These are phyloP conservation scores for Leptarthrus brevirostris DNA, from an alignment of 2,888 invertebrate genomes.

Conservation along the genomic window DNA sequence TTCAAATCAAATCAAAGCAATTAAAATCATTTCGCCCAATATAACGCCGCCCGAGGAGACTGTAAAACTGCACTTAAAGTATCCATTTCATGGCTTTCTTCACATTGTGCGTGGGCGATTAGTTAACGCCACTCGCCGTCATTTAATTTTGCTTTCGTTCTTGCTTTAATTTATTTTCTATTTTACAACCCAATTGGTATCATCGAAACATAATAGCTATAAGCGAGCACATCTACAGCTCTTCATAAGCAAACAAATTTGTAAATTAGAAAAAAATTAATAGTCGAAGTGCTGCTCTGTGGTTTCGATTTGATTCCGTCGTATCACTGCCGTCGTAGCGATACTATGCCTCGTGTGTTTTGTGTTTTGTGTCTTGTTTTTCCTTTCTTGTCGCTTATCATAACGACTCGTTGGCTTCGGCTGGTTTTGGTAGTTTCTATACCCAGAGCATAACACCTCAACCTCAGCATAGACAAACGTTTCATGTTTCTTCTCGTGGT, in stretches of 20 bases:
- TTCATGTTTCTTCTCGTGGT: background rate
- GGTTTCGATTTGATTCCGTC: background rate
- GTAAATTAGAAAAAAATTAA: background rate
- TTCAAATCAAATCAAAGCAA: background rate
- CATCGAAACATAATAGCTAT: background rate
- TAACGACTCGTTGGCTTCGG: background rate
- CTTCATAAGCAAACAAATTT: background rate
- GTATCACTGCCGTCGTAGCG: background rate
- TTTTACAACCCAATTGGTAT: background rate
- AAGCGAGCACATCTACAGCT: background rate
- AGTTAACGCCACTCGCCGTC: background rate
- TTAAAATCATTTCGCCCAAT: slow-evolving; percentile 1
- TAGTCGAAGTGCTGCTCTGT: background rate
- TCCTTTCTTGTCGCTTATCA: background rate
- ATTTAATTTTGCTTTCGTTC: background rate
- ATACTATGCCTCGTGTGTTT: background rate
- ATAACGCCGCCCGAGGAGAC: background rate
- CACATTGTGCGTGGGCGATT: background rate
- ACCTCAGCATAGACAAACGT: background rate
- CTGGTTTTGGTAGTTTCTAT: background rate
- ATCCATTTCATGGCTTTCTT: background rate
- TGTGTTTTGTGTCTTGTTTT: background rate
- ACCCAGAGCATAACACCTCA: background rate
- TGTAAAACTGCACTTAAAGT: background rate
- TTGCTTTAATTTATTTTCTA: background rate